Conservation (phyloP, 2,113 vertebrate genomes). For the Bufo bufo region DNA sequence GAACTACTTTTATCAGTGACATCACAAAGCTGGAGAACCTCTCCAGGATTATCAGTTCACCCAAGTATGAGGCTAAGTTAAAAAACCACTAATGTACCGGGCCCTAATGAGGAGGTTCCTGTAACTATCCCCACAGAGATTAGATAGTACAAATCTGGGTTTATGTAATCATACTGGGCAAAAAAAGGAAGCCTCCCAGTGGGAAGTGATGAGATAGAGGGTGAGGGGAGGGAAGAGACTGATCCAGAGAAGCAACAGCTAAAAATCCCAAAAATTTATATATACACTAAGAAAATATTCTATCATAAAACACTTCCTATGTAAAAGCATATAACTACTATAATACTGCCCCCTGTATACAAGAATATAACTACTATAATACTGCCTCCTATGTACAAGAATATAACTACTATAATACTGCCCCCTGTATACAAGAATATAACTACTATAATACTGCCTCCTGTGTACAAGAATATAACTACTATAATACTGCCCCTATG, state of each 20-base stretch:
- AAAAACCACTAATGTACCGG: conserved; percentile 36
- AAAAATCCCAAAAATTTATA: neutral
- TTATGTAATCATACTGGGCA: conserved; percentile 7
- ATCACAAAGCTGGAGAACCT: conserved; percentile 52
- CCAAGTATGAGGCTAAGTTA: conserved; percentile 38
- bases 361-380: conserved; percentile 15
- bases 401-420: conserved; percentile 13
- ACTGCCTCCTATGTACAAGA: neutral
- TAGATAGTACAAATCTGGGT: conserved; percentile 1
- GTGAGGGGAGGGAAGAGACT: neutral
- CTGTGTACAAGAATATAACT: conserved; percentile 13
- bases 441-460: neutral
- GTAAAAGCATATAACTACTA: neutral
- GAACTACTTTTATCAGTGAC: conserved; percentile 38
- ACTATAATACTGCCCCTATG: conserved; percentile 7
- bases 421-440: neutral
- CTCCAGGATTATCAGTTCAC: conserved; percentile 44
- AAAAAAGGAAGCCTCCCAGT: neutral
- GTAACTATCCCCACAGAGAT: conserved; percentile 26
- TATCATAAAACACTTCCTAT: neutral
- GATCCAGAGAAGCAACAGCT: neutral
- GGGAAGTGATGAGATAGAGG: conserved; percentile 15
- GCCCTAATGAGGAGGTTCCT: conserved; percentile 23
- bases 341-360: neutral
- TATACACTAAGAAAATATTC: neutral